A percentile compares a stretch with the other conserved stretches of the same genome.
Conservation (phyloP, 2,888 invertebrate genomes). For the Cantharis lateralis region DNA sequence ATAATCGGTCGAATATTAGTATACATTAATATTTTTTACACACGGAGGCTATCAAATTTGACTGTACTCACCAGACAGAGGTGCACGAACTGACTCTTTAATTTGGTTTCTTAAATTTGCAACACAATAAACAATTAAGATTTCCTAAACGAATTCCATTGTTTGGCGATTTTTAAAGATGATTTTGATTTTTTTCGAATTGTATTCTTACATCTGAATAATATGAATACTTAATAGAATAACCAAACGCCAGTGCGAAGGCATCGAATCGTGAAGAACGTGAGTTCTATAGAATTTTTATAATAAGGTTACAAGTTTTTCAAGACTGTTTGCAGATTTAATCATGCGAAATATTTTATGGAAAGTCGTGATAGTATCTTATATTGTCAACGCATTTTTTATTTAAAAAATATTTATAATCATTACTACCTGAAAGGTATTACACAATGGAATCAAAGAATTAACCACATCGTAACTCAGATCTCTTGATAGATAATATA, state of each 20-base stretch:
- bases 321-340: slow-evolving; percentile 28
- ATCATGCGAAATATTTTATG: slow-evolving; percentile 31
- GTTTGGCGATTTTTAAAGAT: slow-evolving; percentile 6
- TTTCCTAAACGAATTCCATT: not conserved
- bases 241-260: slow-evolving; percentile 24
- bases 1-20: not conserved
- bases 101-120: not conserved
- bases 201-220: slow-evolving; percentile 22
- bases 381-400: slow-evolving; percentile 25
- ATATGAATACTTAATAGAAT: slow-evolving; percentile 25
- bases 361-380: slow-evolving; percentile 26
- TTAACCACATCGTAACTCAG: not conserved
- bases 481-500: not conserved
- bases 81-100: not conserved
- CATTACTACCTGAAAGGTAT: not conserved
- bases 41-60: not conserved
- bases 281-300: slow-evolving; percentile 27
- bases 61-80: too few relatives aligned
- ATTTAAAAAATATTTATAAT: not conserved
- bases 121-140: slow-evolving; percentile 9
- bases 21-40: not conserved
- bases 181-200: not conserved
- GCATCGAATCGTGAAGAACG: slow-evolving; percentile 29
- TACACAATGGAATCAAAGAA: not conserved
- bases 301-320: slow-evolving; percentile 30